Evolutionary conservation across 1,140 invertebrate species (phyloP).

Genomic region (Temnothorax nylanderi): DNA sequence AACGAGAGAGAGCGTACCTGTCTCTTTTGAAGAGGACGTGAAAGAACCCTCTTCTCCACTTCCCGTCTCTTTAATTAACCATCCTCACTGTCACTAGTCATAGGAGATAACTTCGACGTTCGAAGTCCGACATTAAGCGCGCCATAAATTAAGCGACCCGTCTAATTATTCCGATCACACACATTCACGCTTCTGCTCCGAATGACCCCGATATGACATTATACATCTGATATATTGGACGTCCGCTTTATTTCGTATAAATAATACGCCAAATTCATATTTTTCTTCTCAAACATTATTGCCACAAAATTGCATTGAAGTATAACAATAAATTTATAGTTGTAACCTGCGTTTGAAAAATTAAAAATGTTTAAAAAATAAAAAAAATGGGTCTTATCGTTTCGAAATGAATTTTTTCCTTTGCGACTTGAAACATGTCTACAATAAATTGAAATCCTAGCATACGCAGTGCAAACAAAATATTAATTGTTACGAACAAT

Average conservation of each 20-base stretch:
- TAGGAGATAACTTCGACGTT: constrained; percentile 35
- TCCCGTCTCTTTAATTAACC: constrained; percentile 46
- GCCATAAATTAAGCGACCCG: constrained; percentile 36
- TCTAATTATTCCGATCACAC: constrained; percentile 47
- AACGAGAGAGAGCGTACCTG: constrained; percentile 3
- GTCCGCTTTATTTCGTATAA: constrained; percentile 9
- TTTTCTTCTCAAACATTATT: background rate
- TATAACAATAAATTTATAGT: constrained; percentile 11
- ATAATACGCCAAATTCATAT: constrained; percentile 10
- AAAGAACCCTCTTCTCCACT: constrained; percentile 20
- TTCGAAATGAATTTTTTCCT: background rate
- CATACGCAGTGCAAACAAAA: background rate
- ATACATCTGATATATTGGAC: constrained; percentile 11
- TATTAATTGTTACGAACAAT: constrained; percentile 15
- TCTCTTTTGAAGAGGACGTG: constrained; percentile 14
- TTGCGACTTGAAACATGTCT: background rate
- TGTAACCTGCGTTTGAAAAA: background rate
- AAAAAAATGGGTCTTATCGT: background rate
- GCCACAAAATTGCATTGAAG: background rate
- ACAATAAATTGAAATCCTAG: background rate
- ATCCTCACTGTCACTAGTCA: constrained; percentile 26
- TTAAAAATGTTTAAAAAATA: constrained; percentile 7
- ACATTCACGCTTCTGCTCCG: background rate
- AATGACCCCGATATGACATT: constrained; percentile 13
- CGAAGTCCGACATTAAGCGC: constrained; percentile 30